Conservation (phyloP, 1,140 invertebrate genomes). For the Cherax quadricarinatus region DNA sequence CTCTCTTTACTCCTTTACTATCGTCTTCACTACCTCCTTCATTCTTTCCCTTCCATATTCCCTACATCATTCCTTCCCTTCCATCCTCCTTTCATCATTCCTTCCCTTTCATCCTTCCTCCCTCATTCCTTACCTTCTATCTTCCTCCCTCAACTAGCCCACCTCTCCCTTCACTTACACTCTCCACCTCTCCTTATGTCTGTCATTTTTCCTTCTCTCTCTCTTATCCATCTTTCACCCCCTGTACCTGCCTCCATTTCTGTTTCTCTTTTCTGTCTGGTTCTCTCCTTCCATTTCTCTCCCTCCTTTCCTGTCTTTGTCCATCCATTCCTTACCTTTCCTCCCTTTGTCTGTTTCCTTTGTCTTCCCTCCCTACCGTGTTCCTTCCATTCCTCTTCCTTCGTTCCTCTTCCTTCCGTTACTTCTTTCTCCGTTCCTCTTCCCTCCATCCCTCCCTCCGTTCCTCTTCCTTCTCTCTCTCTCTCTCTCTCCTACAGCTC, state of each 20-base stretch:
- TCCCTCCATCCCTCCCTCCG: not conserved
- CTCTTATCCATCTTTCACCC: not conserved
- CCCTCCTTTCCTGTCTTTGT: no score
- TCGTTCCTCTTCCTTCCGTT: not conserved
- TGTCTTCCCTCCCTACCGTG: not conserved
- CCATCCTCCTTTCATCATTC: not conserved
- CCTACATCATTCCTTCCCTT: no score
- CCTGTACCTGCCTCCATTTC: no score
- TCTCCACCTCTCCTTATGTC: no score
- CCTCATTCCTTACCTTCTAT: no score
- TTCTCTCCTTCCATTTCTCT: not conserved
- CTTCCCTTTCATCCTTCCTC: no score
- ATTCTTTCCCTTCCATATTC: not conserved
- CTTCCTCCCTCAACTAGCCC: no score
- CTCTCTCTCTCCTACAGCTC: not conserved
- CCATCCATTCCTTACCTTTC: not conserved
- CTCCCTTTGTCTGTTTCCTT: not conserved
- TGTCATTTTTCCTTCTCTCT: not conserved
- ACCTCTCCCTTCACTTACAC: no score
- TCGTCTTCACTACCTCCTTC: not conserved
- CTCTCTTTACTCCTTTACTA: no score
- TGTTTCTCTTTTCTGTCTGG: not conserved
- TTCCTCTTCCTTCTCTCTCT: not conserved
- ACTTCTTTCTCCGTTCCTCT: not conserved
- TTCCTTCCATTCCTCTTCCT: conserved; percentile 7